Evolutionary conservation across 2,113 vertebrate species (phyloP).

Genomic region (Pontoporia blainvillei): DNA sequence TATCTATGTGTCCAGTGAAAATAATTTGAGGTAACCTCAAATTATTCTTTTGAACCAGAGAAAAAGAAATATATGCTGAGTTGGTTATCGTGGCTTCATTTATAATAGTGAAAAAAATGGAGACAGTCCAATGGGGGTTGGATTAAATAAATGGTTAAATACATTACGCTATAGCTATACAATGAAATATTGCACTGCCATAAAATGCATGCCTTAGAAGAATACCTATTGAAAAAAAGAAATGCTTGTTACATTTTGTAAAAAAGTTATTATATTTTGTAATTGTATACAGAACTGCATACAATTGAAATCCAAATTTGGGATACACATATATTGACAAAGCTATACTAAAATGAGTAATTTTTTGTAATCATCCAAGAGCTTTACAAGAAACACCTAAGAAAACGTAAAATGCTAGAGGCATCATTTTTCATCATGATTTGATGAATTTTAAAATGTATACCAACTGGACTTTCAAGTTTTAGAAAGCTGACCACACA

Average conservation of each 20-base stretch:
- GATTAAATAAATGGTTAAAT: not conserved
- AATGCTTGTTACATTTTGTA: not conserved
- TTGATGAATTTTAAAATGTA: not conserved
- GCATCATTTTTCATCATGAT: not conserved
- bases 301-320: not conserved
- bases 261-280: not conserved
- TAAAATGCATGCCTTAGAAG: not conserved
- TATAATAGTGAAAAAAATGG: not conserved
- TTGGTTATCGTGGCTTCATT: not conserved
- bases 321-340: not conserved
- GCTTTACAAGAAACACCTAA: not conserved
- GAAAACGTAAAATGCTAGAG: not conserved
- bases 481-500: not conserved
- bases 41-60: not conserved
- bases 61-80: not conserved
- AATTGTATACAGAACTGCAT: not conserved
- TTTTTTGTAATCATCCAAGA: not conserved
- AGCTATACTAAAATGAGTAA: not conserved
- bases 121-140: not conserved
- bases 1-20: not conserved
- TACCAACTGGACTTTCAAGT: not conserved
- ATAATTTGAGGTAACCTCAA: not conserved
- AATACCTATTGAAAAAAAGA: not conserved
- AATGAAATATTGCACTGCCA: not conserved
- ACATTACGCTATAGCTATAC: not conserved